phyloP scores from a whole-genome alignment of 1,140 invertebrate genomes.

The Mactra quadrangularis region DNA sequence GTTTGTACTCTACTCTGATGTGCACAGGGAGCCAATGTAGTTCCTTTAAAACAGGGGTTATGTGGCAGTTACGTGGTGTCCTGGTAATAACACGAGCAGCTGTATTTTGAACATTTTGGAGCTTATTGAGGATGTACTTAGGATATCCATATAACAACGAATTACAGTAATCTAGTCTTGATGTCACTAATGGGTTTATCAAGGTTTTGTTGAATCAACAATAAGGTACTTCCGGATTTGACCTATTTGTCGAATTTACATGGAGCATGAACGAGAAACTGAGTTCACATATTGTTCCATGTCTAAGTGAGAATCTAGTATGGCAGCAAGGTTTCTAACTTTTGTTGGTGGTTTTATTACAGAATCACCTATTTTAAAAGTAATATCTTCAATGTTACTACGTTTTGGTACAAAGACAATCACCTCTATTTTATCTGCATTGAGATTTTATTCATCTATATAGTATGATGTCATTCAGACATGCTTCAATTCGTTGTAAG shows the following conservation, averaged over 20 bases:
- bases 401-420: constrained; percentile 23
- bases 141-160: neutral
- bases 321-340: constrained; percentile 3
- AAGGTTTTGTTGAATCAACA: constrained; percentile 7
- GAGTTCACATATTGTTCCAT: no score
- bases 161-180: constrained; percentile 10
- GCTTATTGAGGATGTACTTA: neutral
- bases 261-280: neutral
- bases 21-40: constrained; percentile 1
- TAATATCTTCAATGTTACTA: neutral
- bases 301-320: constrained; percentile 1
- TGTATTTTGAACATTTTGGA: constrained; percentile 7
- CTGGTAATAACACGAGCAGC: constrained; percentile 6
- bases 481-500: constrained; percentile 8
- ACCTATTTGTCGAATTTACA: neutral
- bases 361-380: neutral
- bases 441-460: constrained; percentile 26
- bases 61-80: neutral
- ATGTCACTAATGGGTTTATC: constrained; percentile 1
- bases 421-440: constrained; percentile 27
- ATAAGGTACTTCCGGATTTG: constrained; percentile 22
- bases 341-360: neutral
- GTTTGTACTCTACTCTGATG: no score
- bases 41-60: constrained; percentile 12
- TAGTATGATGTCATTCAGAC: constrained; percentile 2